phyloP scores from a whole-genome alignment of 2,113 vertebrate species.

The Ictidomys tridecemlineatus region DNA sequence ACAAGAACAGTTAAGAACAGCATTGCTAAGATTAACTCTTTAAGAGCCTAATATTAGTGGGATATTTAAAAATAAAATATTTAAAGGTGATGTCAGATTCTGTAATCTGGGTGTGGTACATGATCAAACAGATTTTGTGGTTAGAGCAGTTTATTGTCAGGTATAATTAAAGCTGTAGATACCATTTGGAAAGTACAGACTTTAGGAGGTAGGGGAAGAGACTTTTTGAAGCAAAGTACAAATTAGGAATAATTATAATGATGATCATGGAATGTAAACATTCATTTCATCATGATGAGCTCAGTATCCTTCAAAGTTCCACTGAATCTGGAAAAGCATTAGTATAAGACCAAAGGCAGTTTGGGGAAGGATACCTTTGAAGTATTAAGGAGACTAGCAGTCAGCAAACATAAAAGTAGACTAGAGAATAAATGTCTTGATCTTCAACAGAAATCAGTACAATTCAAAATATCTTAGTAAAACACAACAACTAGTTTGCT shows the following conservation, averaged over 20 bases:
- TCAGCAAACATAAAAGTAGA: not conserved
- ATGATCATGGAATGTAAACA: slow-evolving; percentile 44
- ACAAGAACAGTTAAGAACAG: not conserved
- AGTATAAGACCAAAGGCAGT: not conserved
- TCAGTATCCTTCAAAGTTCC: slow-evolving; percentile 29
- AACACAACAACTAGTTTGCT: not conserved
- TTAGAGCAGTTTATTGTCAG: slow-evolving; percentile 35
- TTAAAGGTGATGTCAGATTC: slow-evolving; percentile 13
- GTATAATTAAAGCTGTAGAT: slow-evolving; percentile 59
- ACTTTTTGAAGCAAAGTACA: slow-evolving; percentile 69
- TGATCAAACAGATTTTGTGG: slow-evolving; percentile 61
- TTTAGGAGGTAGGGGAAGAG: slow-evolving; percentile 16
- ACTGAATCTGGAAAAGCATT: not conserved
- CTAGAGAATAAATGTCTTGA: not conserved
- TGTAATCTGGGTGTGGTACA: not conserved
- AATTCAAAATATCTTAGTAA: slow-evolving; percentile 13
- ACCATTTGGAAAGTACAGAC: slow-evolving; percentile 52
- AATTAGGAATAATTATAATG: slow-evolving; percentile 63
- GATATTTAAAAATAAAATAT: slow-evolving; percentile 1
- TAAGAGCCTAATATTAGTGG: not conserved
- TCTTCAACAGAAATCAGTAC: not conserved
- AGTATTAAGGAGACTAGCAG: not conserved
- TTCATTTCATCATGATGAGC: slow-evolving; percentile 26
- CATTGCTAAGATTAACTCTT: slow-evolving; percentile 17
- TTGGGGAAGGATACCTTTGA: slow-evolving; percentile 16